Evolutionary conservation across 2,113 vertebrate species (phyloP).

Genomic region (Carettochelys insculpta): DNA sequence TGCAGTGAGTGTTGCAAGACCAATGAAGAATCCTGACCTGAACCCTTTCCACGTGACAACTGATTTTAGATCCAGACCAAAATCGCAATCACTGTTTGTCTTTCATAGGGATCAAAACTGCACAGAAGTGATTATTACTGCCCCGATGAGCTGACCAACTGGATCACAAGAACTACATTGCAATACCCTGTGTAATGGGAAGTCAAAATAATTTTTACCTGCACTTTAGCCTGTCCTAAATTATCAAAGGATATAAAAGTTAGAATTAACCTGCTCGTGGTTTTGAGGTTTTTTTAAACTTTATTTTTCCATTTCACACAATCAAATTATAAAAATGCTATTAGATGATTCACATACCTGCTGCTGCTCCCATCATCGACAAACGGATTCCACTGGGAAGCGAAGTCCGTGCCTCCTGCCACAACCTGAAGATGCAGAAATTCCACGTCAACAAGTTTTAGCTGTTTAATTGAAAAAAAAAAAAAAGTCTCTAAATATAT

Average conservation of each 20-base stretch:
- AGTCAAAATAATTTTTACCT: not conserved
- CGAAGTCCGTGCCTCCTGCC: constrained; percentile 87
- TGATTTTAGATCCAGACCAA: too few species aligned
- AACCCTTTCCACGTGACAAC: too few species aligned
- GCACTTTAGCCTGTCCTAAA: not conserved
- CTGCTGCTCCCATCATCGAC: constrained; percentile 85
- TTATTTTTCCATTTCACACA: not conserved
- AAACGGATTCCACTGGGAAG: constrained; percentile 92
- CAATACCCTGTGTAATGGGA: not conserved
- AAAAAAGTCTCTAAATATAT: not conserved
- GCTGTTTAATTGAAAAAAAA: fast-evolving
- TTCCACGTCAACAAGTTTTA: not conserved
- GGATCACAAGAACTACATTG: not conserved
- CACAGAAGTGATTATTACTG: not conserved
- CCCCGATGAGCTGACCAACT: fast-evolving
- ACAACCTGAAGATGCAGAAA: constrained; percentile 82
- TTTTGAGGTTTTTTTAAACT: not conserved
- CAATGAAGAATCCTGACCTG: not conserved
- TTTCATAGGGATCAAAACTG: not conserved
- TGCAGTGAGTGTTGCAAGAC: not conserved
- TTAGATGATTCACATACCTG: constrained; percentile 75
- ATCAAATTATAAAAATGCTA: not conserved
- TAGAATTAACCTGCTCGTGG: not conserved
- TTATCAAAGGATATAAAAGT: not conserved
- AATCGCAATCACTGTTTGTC: fast-evolving